Conservation (phyloP, 2,797 vertebrate species). For the Karalla daura region DNA sequence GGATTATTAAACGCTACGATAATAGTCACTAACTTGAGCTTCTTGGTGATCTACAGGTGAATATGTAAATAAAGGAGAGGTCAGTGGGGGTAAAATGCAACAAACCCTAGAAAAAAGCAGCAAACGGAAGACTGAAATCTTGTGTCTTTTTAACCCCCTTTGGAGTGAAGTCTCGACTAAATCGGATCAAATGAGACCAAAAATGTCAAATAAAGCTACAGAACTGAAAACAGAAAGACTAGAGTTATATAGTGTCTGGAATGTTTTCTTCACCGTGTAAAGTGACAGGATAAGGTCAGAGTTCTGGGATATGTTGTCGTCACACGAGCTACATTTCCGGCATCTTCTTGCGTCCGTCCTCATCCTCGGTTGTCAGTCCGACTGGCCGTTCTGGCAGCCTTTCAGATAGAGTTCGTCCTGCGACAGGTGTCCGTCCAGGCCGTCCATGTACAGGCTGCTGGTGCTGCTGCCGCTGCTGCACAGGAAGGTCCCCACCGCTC, state of each 20-base stretch:
- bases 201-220: constrained; percentile 58
- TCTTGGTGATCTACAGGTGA: constrained; percentile 7
- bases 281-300: constrained; percentile 63
- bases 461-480: constrained; percentile 83
- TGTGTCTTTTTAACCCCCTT: constrained; percentile 29
- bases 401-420: constrained; percentile 94
- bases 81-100: constrained; percentile 18
- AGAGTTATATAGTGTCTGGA: constrained; percentile 58
- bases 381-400: constrained; percentile 89
- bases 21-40: not conserved
- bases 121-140: constrained; percentile 68
- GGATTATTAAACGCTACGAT: constrained; percentile 34
- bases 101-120: constrained; percentile 43
- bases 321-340: constrained; percentile 70
- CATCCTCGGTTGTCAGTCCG: constrained; percentile 87
- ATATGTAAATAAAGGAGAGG: not conserved
- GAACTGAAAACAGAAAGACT: constrained; percentile 45
- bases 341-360: constrained; percentile 8
- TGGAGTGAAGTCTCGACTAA: constrained; percentile 35
- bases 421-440: constrained; percentile 90
- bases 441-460: constrained; percentile 91
- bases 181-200: constrained; percentile 48
- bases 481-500: constrained; percentile 93
- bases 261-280: constrained; percentile 68
- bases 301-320: constrained; percentile 64